phyloP scores from a whole-genome alignment of 2,888 invertebrate genomes.

The Lasiommata megera region DNA sequence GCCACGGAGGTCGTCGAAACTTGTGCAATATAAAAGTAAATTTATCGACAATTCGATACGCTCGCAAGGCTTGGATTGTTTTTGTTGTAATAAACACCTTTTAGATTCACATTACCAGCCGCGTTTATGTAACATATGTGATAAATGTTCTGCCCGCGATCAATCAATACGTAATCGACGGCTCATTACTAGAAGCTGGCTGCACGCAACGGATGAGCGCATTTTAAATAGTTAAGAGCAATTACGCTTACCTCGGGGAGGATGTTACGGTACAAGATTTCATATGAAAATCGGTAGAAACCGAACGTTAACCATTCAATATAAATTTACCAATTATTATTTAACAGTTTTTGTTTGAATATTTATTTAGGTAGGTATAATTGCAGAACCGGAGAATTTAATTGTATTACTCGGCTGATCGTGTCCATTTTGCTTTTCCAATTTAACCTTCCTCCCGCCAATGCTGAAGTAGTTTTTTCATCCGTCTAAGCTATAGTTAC shows the following conservation, averaged over 20 bases:
- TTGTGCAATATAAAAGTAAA: too few relatives aligned
- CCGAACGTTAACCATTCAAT: background rate
- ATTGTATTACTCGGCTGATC: too few relatives aligned
- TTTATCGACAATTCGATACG: background rate
- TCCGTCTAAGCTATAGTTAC: too few relatives aligned
- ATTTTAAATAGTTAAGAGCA: slow-evolving; percentile 20
- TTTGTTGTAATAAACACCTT: background rate
- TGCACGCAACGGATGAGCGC: slow-evolving; percentile 21
- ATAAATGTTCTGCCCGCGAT: slow-evolving; percentile 14
- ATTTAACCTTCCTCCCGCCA: too few relatives aligned
- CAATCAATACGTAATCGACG: slow-evolving; percentile 18
- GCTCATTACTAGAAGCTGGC: slow-evolving; percentile 19
- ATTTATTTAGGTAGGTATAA: too few relatives aligned
- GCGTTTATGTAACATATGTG: slow-evolving; percentile 4
- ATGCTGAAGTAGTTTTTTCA: too few relatives aligned
- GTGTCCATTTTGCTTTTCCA: too few relatives aligned
- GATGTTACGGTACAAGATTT: slow-evolving; percentile 21
- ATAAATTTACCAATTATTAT: too few relatives aligned
- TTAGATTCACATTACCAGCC: background rate
- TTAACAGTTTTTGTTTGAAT: too few relatives aligned
- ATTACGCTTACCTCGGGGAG: slow-evolving; percentile 21
- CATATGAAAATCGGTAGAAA: slow-evolving; percentile 20
- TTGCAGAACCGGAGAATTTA: too few relatives aligned
- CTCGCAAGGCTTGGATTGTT: background rate
- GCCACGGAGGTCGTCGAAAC: too few relatives aligned